A percentile compares a stretch with the other conserved stretches of the same genome.
phyloP scores from a whole-genome alignment of 2,113 vertebrate genomes.

The Zosterops pallidus region DNA sequence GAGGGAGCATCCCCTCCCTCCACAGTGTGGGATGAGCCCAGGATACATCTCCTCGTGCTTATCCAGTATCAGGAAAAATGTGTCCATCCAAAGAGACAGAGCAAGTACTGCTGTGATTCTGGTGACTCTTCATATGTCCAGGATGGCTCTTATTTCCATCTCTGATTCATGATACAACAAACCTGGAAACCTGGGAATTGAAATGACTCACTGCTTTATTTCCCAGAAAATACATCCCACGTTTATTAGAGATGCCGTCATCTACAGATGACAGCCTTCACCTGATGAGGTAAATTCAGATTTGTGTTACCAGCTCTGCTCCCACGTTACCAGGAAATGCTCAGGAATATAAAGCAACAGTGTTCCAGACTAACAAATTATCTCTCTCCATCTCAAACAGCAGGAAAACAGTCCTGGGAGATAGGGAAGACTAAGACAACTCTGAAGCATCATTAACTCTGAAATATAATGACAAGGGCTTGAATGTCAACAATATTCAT shows the following conservation, averaged over 20 bases:
- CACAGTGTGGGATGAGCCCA: neutral
- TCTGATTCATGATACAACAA: neutral
- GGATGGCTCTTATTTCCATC: neutral
- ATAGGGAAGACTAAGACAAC: neutral
- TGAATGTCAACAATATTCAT: slow-evolving; percentile 30
- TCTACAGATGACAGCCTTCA: neutral
- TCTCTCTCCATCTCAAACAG: neutral
- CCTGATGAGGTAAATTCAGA: neutral
- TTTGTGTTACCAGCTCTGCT: neutral
- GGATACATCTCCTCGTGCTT: neutral
- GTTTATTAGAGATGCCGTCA: neutral
- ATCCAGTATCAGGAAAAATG: neutral
- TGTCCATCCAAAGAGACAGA: neutral
- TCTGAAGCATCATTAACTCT: slow-evolving; percentile 12
- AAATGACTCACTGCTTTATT: neutral
- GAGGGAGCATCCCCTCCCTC: neutral
- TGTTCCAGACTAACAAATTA: neutral
- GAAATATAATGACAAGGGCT: slow-evolving; percentile 8
- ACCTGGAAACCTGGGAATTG: neutral
- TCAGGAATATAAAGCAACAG: neutral
- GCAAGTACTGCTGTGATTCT: neutral
- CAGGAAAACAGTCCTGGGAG: neutral
- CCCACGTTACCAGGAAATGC: neutral
- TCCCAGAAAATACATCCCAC: neutral
- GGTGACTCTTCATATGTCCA: neutral